Evolutionary conservation across 2,888 invertebrate genomes (phyloP).

Genomic region (Habroteleia sp.): DNA sequence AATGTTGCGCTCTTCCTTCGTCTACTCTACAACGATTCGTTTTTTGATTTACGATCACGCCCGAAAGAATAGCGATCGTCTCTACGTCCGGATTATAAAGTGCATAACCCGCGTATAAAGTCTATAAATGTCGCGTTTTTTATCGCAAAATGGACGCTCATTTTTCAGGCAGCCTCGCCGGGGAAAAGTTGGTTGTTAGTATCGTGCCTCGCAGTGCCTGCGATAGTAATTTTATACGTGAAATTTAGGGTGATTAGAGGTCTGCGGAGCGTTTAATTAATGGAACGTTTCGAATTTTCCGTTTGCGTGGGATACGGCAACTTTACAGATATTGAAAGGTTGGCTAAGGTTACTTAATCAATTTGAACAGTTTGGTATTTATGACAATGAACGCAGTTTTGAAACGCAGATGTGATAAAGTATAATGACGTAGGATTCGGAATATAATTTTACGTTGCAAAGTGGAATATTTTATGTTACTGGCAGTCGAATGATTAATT

Average conservation of each 20-base stretch:
- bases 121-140: slow-evolving; percentile 59
- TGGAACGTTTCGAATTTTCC: slow-evolving; percentile 9
- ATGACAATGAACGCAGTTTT: background rate
- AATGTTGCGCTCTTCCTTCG: slow-evolving; percentile 37
- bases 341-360: background rate
- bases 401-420: too few species aligned
- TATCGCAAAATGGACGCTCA: slow-evolving; percentile 54
- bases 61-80: slow-evolving; percentile 62
- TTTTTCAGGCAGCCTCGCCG: slow-evolving; percentile 43
- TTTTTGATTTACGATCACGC: slow-evolving; percentile 66
- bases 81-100: slow-evolving; percentile 59
- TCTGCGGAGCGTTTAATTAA: slow-evolving; percentile 29
- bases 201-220: slow-evolving; percentile 8
- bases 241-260: slow-evolving; percentile 33
- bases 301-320: background rate
- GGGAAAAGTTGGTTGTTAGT: slow-evolving; percentile 38
- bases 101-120: slow-evolving; percentile 58
- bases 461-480: too few species aligned
- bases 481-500: too few species aligned
- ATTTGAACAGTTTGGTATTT: background rate
- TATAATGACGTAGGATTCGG: too few species aligned
- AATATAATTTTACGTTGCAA: too few species aligned
- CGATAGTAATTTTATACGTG: slow-evolving; percentile 32
- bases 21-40: slow-evolving; percentile 57
- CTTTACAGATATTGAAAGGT: slow-evolving; percentile 24